Evolutionary conservation across 2,113 vertebrate species (phyloP).

Genomic region (Rhombomys opimus): DNA sequence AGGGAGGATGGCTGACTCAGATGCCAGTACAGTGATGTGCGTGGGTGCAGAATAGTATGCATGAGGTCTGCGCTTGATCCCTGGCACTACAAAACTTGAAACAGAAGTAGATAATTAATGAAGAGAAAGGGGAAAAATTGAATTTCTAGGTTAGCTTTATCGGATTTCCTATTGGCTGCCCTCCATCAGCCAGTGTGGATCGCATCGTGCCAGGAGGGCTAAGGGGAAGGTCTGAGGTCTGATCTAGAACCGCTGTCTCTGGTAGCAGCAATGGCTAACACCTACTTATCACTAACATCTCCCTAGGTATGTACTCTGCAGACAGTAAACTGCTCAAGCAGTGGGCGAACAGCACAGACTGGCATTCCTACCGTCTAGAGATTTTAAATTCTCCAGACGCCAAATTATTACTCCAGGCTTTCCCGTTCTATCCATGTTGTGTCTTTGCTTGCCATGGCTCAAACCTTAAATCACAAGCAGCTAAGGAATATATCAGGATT

Average conservation of each 20-base stretch:
- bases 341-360: neutral
- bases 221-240: neutral
- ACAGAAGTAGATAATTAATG: neutral
- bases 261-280: neutral
- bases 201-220: neutral
- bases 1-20: neutral
- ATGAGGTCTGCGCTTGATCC: neutral
- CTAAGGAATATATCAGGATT: neutral
- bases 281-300: neutral
- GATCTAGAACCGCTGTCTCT: constrained; percentile 31
- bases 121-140: neutral
- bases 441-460: neutral
- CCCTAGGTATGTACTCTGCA: neutral
- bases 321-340: neutral
- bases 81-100: neutral
- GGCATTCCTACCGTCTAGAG: constrained; percentile 3
- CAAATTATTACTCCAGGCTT: neutral
- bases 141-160: neutral
- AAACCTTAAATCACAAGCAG: constrained; percentile 27
- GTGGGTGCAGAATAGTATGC: neutral
- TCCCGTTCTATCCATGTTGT: neutral
- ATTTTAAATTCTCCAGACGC: neutral
- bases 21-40: neutral
- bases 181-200: neutral
- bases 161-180: neutral